Evolutionary conservation across 2,888 invertebrate species (phyloP), one percentile per base, ranked within the genome.

Genomic region (Apotomis turbidana): DNA sequence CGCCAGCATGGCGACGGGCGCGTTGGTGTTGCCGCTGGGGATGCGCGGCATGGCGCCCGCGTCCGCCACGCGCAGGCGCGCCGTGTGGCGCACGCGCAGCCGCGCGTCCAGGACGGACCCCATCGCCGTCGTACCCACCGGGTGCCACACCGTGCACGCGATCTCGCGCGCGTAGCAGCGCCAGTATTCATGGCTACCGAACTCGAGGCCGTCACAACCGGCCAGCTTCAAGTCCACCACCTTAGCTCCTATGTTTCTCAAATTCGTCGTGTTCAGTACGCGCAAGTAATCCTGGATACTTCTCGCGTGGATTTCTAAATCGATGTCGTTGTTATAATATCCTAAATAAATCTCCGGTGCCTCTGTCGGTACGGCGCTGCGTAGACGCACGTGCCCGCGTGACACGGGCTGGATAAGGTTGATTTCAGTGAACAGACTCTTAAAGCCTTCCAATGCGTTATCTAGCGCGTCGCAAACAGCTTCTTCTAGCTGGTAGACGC

Each of bases 81-180:
- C 51, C 46, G 79, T 74, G 10, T 80, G 78, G n/a, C 75, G 74
- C 63, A 84, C 83, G 3, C 78, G 78, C 59, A 83, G 75, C 46
- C 69, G 62, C 13, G 71, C 62, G 61, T 83, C 80, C 63, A 80
- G 71, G 71, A 81, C 83, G 5, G 74, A 3, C 10, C 82, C 81
- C 78, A 83, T 66, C 4, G 79, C 74, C 54, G 78, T 76, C 12
- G 83, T 79, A 10, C 87, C 85, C 5, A 87, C 88, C 74, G 94
- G 93, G 81, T 95, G 95, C 80, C 94, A 95, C 61, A 95, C 89
- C 4, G 94, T 95, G 63, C 93, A 87, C 1, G 94, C 90, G 74
- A 94, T 84, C 68, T 91, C 89, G n/a, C 93, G 85, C 0, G 93
- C 87, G 79, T 94, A 90, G 78, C 95, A 95, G 46, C 90, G 91